phyloP scores from a whole-genome alignment of 2,888 invertebrate species.

The Pyralis farinalis region DNA sequence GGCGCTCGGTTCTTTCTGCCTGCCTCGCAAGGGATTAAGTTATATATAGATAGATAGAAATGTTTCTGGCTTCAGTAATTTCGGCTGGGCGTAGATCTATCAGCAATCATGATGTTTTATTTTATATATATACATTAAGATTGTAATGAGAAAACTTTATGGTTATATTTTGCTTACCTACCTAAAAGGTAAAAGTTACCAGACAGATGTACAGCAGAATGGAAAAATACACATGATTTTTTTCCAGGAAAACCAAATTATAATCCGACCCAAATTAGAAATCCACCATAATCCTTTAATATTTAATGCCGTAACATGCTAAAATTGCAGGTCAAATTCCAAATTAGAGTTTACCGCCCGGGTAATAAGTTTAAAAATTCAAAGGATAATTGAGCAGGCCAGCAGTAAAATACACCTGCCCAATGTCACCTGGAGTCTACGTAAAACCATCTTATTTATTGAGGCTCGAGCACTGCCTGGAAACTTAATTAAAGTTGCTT shows the following conservation, averaged over 20 bases:
- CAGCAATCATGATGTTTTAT: too few relatives aligned
- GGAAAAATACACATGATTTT: not conserved
- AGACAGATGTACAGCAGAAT: too few relatives aligned
- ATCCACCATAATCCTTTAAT: not conserved
- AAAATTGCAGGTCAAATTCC: conserved; percentile 4
- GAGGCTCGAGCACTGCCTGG: not conserved
- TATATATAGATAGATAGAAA: too few relatives aligned
- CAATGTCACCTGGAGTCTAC: not conserved
- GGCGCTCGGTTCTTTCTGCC: too few relatives aligned
- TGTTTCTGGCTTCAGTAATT: too few relatives aligned
- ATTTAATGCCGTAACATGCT: not conserved
- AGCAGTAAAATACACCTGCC: not conserved
- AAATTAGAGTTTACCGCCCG: conserved; percentile 4
- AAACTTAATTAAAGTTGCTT: conserved; percentile 1
- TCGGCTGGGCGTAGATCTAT: too few relatives aligned
- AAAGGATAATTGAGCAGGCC: conserved; percentile 19
- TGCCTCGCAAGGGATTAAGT: too few relatives aligned
- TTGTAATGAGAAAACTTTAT: too few relatives aligned
- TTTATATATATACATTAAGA: too few relatives aligned
- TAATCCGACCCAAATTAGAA: not conserved
- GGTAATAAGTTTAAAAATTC: conserved; percentile 23
- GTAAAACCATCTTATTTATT: not conserved
- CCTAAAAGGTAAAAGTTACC: too few relatives aligned
- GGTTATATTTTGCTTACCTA: too few relatives aligned
- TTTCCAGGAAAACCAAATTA: conserved; percentile 1